phyloP scores from a whole-genome alignment of 2,797 vertebrate genomes.

The Eulemur albifrons region DNA sequence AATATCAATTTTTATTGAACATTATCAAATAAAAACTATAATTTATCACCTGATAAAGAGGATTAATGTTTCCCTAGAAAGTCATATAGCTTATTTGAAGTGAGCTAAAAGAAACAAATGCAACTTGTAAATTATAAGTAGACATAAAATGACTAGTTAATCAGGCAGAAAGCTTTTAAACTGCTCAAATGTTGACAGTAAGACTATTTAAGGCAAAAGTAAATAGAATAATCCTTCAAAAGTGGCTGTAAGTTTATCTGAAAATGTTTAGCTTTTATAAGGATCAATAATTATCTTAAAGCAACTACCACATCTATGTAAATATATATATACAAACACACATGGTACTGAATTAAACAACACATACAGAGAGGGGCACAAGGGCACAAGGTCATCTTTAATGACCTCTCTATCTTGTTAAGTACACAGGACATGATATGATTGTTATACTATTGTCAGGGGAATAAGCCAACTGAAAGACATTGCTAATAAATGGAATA shows the following conservation, averaged over 20 bases:
- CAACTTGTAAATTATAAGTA: neutral
- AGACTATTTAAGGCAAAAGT: neutral
- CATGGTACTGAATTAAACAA: neutral
- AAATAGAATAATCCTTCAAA: neutral
- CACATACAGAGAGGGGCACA: neutral
- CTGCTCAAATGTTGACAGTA: neutral
- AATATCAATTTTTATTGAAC: slow-evolving; percentile 5
- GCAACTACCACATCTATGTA: neutral
- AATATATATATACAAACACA: neutral
- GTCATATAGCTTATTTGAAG: neutral
- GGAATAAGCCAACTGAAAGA: neutral
- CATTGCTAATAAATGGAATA: neutral
- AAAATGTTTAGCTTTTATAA: neutral
- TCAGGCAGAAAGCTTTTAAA: neutral
- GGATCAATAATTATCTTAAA: neutral
- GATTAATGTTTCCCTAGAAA: neutral
- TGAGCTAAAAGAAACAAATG: neutral
- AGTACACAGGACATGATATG: neutral
- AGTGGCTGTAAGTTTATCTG: neutral
- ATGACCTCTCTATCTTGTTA: neutral
- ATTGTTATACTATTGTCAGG: neutral
- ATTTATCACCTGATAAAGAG: neutral
- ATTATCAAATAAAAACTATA: neutral
- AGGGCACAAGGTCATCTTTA: neutral
- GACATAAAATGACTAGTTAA: neutral